Evolutionary conservation across 2,797 vertebrate species (phyloP), one percentile per base, ranked within the genome.

Genomic region (Decapterus maruadsi): DNA sequence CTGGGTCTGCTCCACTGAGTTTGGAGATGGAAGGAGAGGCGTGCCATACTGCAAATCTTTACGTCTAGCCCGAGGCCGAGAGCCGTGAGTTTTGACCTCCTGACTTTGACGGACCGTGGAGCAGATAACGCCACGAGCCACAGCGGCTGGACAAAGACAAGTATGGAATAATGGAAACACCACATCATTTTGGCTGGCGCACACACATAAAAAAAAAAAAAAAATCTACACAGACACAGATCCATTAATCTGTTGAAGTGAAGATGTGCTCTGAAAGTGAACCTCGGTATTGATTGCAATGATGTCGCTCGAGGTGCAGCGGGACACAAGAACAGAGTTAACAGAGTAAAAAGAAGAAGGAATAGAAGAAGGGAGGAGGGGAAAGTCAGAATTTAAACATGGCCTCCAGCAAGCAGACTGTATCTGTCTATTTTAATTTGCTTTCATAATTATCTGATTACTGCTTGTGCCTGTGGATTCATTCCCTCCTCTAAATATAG

Each of bases 361-460:
- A 80, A 67, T 36, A 56, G 58, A 84, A 64, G 54, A 78, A 74
- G 62, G 42, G 29, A 12, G 16, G 19, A 34, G 31, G 56, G 26
- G 1, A 72, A 65, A 62, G 81, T 60, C 34, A 19, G 76, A 71
- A 75, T 75, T 72, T 79, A 77, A 90, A 89, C 78, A 77, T 80
- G 70, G 85, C 93, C 89, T 86, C 79, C 66, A 89, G 92, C 87
- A 81, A 84, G 73, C 88, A 76, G 86, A 88, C 89, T 88, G 86
- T 90, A 92, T 91, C 91, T 86, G 92, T 90, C 92, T 90, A 76
- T 93, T 93, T 93, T 89, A 87, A 94, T 95, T 95, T 92, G 86
- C 88, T 93, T 89, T 90, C 83, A 90, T 95, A 93, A 95, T 95
- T 93, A 92, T 90, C 85, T 90, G 91, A 95, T 95, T 92, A 90